phyloP scores from a whole-genome alignment of 2,888 invertebrate species.

The Amphimallon solstitiale region DNA sequence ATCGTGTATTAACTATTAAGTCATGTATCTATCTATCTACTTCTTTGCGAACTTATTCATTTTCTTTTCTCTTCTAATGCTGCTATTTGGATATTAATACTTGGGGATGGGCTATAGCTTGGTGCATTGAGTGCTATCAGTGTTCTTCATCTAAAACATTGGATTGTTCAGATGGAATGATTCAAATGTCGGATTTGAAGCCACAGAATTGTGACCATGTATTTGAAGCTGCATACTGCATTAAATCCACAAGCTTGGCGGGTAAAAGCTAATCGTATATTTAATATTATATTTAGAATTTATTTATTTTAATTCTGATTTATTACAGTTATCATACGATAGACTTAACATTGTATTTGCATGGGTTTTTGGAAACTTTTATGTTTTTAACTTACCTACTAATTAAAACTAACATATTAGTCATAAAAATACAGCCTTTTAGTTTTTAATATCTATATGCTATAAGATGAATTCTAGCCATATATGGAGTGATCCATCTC shows the following conservation, averaged over 20 bases:
- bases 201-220: slow-evolving; percentile 77
- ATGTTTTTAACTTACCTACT: no score
- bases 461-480: no score
- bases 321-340: neutral
- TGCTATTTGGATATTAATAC: slow-evolving; percentile 37
- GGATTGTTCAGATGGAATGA: slow-evolving; percentile 76
- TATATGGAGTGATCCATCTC: no score
- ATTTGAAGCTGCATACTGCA: slow-evolving; percentile 83
- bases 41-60: slow-evolving; percentile 4
- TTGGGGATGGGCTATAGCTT: slow-evolving; percentile 56
- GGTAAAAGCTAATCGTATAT: slow-evolving; percentile 51
- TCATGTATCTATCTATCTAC: no score
- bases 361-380: no score
- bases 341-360: no score
- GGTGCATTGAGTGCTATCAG: slow-evolving; percentile 77
- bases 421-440: no score
- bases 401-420: no score
- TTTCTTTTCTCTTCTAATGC: slow-evolving; percentile 42
- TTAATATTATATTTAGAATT: neutral
- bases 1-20: no score
- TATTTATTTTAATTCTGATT: neutral
- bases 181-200: slow-evolving; percentile 64
- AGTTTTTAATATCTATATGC: no score
- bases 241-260: slow-evolving; percentile 77
- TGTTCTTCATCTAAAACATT: slow-evolving; percentile 77